phyloP scores from a whole-genome alignment of 2,797 vertebrate species.

The Delichon dasypus region DNA sequence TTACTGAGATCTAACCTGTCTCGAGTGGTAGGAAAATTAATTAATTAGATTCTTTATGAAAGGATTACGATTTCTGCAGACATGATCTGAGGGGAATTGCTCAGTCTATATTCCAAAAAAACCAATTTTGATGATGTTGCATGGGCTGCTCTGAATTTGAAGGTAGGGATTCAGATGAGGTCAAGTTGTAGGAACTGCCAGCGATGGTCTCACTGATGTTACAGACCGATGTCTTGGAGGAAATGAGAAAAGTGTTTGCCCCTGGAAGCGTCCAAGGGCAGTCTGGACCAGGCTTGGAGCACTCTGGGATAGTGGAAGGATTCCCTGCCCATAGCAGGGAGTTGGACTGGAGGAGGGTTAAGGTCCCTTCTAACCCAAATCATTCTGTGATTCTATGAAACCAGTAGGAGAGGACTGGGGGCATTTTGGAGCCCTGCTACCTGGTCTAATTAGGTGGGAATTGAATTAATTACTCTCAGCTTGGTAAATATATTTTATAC shows the following conservation, averaged over 20 bases:
- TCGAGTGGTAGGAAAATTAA: neutral
- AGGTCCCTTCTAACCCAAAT: neutral
- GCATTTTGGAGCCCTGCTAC: neutral
- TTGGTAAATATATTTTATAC: neutral
- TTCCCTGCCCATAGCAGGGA: neutral
- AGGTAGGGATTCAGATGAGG: neutral
- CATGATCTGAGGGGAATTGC: fast-evolving
- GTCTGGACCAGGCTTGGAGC: neutral
- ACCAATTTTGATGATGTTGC: neutral
- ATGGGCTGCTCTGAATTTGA: neutral
- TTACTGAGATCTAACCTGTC: neutral
- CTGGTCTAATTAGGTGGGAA: neutral
- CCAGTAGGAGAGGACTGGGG: neutral
- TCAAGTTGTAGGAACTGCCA: neutral
- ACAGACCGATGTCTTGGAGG: neutral
- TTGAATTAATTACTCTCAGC: neutral
- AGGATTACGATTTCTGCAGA: neutral
- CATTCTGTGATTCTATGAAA: neutral
- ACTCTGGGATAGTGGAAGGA: fast-evolving
- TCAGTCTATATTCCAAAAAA: neutral
- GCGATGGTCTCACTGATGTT: neutral
- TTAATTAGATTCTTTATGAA: neutral
- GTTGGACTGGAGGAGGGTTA: neutral
- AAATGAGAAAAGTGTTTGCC: neutral
- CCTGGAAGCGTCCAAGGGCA: neutral